Evolutionary conservation across 2,113 vertebrate genomes (phyloP).

Genomic region (Hydropotes inermis): DNA sequence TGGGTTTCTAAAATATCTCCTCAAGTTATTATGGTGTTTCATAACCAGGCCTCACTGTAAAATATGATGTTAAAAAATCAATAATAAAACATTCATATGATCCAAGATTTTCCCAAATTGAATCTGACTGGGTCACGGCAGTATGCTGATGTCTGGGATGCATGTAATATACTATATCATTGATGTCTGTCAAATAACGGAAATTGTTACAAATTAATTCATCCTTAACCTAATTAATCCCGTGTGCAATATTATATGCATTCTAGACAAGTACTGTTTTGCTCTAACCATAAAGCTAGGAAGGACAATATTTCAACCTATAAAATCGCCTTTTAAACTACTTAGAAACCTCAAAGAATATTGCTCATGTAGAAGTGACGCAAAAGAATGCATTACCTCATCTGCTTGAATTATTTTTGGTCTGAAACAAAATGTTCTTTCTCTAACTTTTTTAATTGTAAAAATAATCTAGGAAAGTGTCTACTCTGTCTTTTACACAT

Average conservation of each 20-base stretch:
- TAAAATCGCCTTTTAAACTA: constrained; percentile 65
- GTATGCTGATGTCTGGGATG: constrained; percentile 56
- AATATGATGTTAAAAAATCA: constrained; percentile 67
- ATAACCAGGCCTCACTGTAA: constrained; percentile 58
- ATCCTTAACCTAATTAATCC: constrained; percentile 73
- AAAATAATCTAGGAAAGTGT: constrained; percentile 26
- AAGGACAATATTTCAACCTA: constrained; percentile 73
- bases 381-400: constrained; percentile 56
- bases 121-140: constrained; percentile 72
- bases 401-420: constrained; percentile 24
- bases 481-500: neutral
- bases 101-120: constrained; percentile 71
- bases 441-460: neutral
- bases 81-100: constrained; percentile 71
- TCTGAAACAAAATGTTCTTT: constrained; percentile 23
- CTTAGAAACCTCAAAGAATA: constrained; percentile 62
- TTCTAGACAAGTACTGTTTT: constrained; percentile 69
- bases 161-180: constrained; percentile 61
- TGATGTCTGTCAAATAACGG: constrained; percentile 75
- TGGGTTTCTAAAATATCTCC: constrained; percentile 36
- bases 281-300: constrained; percentile 66
- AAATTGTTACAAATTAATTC: constrained; percentile 79
- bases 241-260: constrained; percentile 61
- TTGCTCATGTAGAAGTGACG: constrained; percentile 53
- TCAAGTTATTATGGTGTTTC: constrained; percentile 59